phyloP scores from a whole-genome alignment of 2,797 vertebrate genomes.

The Morus bassanus region DNA sequence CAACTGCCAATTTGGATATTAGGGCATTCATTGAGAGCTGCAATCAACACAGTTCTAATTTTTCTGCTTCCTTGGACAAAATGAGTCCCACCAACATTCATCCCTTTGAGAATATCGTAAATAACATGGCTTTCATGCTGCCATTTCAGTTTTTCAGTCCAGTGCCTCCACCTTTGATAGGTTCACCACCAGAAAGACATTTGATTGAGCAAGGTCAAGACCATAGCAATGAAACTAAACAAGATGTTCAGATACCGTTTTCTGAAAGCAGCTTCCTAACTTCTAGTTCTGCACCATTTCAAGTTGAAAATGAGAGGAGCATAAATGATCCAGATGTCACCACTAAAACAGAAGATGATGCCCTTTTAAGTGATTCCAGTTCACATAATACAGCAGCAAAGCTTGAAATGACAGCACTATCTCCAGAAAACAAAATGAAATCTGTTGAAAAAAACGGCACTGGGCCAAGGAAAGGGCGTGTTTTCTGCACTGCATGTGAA shows the following conservation, averaged over 20 bases:
- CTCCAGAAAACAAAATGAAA: conserved; percentile 85
- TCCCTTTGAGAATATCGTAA: conserved; percentile 95
- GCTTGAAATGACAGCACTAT: conserved; percentile 84
- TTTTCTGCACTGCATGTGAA: conserved; percentile 95
- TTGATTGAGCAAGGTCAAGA: conserved; percentile 78
- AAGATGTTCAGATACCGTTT: conserved; percentile 72
- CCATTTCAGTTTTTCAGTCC: conserved; percentile 94
- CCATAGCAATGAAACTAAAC: conserved; percentile 65
- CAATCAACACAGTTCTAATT: conserved; percentile 74
- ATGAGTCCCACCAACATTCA: conserved; percentile 80
- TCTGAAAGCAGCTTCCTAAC: conserved; percentile 77
- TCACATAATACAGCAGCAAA: conserved; percentile 81
- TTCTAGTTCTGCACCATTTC: conserved; percentile 78
- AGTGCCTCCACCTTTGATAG: conserved; percentile 86
- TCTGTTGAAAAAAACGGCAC: conserved; percentile 78
- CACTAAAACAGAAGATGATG: conserved; percentile 82
- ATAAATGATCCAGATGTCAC: conserved; percentile 73
- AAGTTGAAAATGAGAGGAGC: conserved; percentile 77
- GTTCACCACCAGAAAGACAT: conserved; percentile 80
- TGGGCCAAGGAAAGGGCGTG: conserved; percentile 89
- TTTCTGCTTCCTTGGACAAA: conserved; percentile 83
- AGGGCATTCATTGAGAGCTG: conserved; percentile 95
- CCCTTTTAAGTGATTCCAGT: conserved; percentile 77
- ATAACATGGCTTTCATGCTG: conserved; percentile 94
- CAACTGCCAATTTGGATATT: conserved; percentile 89